Evolutionary conservation across 2,888 invertebrate species (phyloP), one percentile per base, ranked within the genome.

Genomic region (Globia sparganii): DNA sequence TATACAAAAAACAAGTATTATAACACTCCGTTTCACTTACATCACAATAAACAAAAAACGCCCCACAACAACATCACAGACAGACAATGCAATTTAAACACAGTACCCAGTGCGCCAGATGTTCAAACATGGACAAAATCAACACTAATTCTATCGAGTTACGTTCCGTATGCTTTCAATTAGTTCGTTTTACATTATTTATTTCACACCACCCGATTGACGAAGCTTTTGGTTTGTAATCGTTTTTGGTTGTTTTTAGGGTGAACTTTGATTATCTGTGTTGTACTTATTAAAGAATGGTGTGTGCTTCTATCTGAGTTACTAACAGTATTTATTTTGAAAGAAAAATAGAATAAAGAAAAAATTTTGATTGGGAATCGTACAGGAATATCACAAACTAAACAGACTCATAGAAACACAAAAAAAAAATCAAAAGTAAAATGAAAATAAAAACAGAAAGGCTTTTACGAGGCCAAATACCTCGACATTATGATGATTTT

Each of bases 111-210:
- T 79, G 87, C 86, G 90, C 91, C 94, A 95, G 94, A 94, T 95
- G 95, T 94, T 88, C 94, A 94, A 94, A 94, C 91, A 94, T 79
- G 86, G 87, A 85, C 88, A 88, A 83, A 87, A 87, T 80, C 81
- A 88, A 88, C 88, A 88, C 87, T 88, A 90, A 90, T 90, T 91
- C 90, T 87, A 94, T 92, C 92, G 92, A 93, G 93, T 92, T 93
- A 78, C 88, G 77, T 76, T 72, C 85, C 86, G 87, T 87, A 88
- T 86, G 88, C 72, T 83, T 81, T 87, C 88, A 88, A 86, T 88
- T 88, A 88, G 87, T 79, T 46, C 62, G 77, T 77, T 80, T 71
- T 86, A 86, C 84, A 88, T 88, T 88, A 88, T 88, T 87, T 88
- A 88, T 87, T 88, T 88, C 86, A 86, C 87, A 87, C 88, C 83